A percentile compares a stretch with the other conserved stretches of the same genome.
Evolutionary conservation across 2,797 vertebrate genomes (phyloP).

Genomic region (Rallus crepitans): DNA sequence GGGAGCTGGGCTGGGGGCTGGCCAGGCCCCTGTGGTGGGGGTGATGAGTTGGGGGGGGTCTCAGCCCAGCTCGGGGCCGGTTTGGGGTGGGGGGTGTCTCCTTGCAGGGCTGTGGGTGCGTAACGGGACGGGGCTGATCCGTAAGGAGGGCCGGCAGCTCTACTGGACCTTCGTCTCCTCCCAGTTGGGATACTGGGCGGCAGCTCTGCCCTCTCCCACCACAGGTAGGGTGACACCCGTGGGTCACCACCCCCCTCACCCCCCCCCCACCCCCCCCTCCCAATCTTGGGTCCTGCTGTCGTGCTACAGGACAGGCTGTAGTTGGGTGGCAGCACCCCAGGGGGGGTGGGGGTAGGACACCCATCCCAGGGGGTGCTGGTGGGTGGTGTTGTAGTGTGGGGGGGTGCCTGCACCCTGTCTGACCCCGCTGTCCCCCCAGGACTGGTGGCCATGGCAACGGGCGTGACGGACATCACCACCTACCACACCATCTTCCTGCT

Average conservation of each 20-base stretch:
- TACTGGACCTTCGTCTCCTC: slow-evolving; percentile 92
- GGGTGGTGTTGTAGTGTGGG: background rate
- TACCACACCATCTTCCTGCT: slow-evolving; percentile 98
- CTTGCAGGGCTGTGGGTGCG: slow-evolving; percentile 91
- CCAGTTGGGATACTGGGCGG: slow-evolving; percentile 95
- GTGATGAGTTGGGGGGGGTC: background rate
- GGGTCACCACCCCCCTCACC: background rate
- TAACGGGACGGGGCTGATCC: slow-evolving; percentile 92
- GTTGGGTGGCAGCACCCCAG: background rate
- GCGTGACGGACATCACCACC: slow-evolving; percentile 91
- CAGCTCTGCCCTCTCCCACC: slow-evolving; percentile 89
- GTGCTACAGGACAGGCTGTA: background rate
- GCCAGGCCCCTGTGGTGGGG: accelerated
- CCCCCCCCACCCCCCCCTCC: too few species aligned
- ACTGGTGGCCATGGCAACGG: slow-evolving; percentile 81
- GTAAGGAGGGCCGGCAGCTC: slow-evolving; percentile 89
- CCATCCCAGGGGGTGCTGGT: background rate
- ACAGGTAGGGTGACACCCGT: slow-evolving; percentile 73
- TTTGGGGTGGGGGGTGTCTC: background rate
- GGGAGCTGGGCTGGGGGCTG: background rate
- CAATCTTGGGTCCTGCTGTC: background rate
- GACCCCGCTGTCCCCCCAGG: slow-evolving; percentile 51
- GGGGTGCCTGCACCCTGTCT: accelerated
- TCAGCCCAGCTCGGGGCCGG: background rate
- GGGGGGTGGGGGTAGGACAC: background rate